These are phyloP conservation scores for Halisarca cf. caerulea DNA, from an alignment of 37 sponge, comb jelly and placozoan species.

Conservation along the genomic window DNA sequence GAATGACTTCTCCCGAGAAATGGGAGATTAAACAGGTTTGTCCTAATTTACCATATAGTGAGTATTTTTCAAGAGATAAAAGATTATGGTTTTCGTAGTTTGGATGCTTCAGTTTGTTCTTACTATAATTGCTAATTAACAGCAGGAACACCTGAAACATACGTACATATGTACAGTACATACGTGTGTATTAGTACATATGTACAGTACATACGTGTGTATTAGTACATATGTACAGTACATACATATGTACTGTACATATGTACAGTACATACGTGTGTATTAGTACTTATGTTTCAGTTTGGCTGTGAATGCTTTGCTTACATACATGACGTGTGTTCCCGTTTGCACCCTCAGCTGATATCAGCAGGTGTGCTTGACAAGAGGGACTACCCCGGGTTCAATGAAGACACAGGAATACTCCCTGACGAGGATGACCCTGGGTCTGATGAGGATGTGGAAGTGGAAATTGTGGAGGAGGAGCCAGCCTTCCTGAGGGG, in stretches of 20 bases:
- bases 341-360: constrained; percentile 35
- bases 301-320: background rate
- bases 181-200: background rate
- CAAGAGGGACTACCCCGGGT: constrained; percentile 89
- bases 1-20: constrained; percentile 95
- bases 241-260: background rate
- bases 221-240: background rate
- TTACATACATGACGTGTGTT: background rate
- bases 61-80: too few species aligned
- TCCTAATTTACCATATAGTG: too few species aligned
- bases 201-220: too few species aligned
- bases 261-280: too few species aligned
- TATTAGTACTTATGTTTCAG: background rate
- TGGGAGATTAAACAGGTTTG: constrained; percentile 96
- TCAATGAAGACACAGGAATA: constrained; percentile 88
- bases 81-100: background rate
- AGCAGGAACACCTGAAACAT: too few species aligned
- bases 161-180: background rate
- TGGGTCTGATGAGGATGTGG: constrained; percentile 87
- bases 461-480: constrained; percentile 90
- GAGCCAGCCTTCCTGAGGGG: constrained; percentile 91
- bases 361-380: constrained; percentile 94
- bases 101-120: background rate
- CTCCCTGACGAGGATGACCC: constrained; percentile 65
- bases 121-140: too few species aligned